Conservation (phyloP, 2,113 vertebrate species). For the Sebastes schlegelii region DNA sequence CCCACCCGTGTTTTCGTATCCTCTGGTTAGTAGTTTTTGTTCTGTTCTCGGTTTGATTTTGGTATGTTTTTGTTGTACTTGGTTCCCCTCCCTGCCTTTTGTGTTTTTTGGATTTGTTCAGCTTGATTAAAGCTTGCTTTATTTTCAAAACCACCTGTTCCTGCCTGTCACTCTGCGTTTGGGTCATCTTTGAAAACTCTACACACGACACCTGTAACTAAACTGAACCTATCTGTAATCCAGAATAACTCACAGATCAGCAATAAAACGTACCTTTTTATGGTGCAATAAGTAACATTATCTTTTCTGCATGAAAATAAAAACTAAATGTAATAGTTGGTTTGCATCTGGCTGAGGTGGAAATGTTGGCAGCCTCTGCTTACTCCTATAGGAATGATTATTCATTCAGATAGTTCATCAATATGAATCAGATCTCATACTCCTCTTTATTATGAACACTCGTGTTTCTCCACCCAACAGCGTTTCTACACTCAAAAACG, state of each 20-base stretch:
- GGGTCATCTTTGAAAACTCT: too few relatives aligned
- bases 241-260: neutral
- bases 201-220: neutral
- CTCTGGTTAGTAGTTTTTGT: too few relatives aligned
- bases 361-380: neutral
- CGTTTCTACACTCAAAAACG: neutral
- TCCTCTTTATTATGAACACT: neutral
- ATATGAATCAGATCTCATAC: neutral
- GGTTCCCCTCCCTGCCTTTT: too few relatives aligned
- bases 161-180: too few relatives aligned
- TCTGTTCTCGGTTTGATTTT: too few relatives aligned
- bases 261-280: neutral
- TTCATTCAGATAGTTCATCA: neutral
- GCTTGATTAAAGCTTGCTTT: too few relatives aligned
- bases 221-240: neutral
- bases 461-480: too few relatives aligned
- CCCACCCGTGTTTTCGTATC: too few relatives aligned
- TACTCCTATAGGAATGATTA: neutral
- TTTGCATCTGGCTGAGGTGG: neutral
- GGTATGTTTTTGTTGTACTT: too few relatives aligned
- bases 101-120: too few relatives aligned
- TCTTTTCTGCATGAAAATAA: conserved; percentile 1
- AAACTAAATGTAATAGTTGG: neutral
- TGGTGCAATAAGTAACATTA: neutral
- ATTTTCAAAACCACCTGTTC: too few relatives aligned